Percentiles rank a stretch among this genome's conserved stretches.
These are phyloP conservation scores for Hiodon tergisus DNA, from an alignment of 2,113 vertebrate species.

Conservation along the genomic window DNA sequence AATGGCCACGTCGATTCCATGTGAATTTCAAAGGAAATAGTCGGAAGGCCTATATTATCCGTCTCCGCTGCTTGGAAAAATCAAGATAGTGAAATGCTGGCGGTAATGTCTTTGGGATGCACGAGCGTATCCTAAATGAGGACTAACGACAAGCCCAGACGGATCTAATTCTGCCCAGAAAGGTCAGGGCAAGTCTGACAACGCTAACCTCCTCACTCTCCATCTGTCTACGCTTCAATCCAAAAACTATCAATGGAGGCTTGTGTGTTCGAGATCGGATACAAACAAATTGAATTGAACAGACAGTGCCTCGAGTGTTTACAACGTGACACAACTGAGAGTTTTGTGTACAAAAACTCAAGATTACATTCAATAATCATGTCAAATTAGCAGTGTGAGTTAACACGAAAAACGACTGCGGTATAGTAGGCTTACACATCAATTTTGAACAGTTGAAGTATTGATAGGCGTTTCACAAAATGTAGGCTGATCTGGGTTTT, in stretches of 20 bases:
- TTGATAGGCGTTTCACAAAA: no score
- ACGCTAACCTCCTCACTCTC: conserved; percentile 54
- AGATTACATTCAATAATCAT: not conserved
- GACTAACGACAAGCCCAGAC: conserved; percentile 48
- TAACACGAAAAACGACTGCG: no score
- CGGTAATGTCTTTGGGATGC: no score
- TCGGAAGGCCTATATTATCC: no score
- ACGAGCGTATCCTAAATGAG: conserved; percentile 45
- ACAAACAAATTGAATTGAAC: conserved; percentile 43
- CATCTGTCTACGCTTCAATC: conserved; percentile 52
- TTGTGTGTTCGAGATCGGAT: conserved; percentile 53
- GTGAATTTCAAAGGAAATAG: no score
- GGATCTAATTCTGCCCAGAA: conserved; percentile 54
- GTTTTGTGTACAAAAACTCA: conserved; percentile 18
- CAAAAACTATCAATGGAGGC: conserved; percentile 57
- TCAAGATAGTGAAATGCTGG: no score
- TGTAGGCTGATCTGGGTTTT: no score
- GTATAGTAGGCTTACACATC: no score
- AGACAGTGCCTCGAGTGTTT: conserved; percentile 21
- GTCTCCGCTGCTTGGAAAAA: no score
- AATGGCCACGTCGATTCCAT: no score
- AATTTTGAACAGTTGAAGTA: no score
- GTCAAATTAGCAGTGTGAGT: no score
- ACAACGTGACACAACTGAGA: conserved; percentile 3
- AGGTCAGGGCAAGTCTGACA: conserved; percentile 57